These are phyloP conservation scores for Xenopus borealis DNA, from an alignment of 2,113 vertebrate genomes.

Conservation along the genomic window DNA sequence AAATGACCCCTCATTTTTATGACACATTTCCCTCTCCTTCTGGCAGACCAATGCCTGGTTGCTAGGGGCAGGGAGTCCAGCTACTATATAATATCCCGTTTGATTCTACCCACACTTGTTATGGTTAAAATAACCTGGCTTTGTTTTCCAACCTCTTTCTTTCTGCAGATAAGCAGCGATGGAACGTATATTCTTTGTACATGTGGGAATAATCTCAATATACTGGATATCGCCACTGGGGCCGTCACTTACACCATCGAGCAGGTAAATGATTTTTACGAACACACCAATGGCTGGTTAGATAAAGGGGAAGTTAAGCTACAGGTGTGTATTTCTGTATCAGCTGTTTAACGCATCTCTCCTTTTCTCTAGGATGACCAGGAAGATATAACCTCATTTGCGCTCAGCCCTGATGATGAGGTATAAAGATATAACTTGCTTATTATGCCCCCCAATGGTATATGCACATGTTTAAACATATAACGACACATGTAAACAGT, in stretches of 20 bases:
- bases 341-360: too few relatives aligned
- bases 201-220: conserved; percentile 78
- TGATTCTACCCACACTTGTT: too few relatives aligned
- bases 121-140: too few relatives aligned
- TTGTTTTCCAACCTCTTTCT: not conserved
- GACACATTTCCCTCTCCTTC: not conserved
- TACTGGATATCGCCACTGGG: conserved; percentile 81
- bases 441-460: too few relatives aligned
- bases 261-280: conserved; percentile 65
- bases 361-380: conserved; percentile 76
- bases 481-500: too few relatives aligned
- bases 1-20: not conserved
- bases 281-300: accelerated
- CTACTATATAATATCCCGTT: too few relatives aligned
- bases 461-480: too few relatives aligned
- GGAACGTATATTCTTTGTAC: conserved; percentile 85
- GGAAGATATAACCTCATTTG: conserved; percentile 86
- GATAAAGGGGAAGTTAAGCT: too few relatives aligned
- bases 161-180: conserved; percentile 76
- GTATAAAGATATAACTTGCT: conserved; percentile 52
- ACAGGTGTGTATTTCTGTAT: too few relatives aligned
- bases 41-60: not conserved
- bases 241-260: conserved; percentile 73
- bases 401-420: conserved; percentile 82
- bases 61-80: not conserved